Base-by-base conservation (phyloP, 2,797 vertebrate species). In the Glossophaga mutica region DNA sequence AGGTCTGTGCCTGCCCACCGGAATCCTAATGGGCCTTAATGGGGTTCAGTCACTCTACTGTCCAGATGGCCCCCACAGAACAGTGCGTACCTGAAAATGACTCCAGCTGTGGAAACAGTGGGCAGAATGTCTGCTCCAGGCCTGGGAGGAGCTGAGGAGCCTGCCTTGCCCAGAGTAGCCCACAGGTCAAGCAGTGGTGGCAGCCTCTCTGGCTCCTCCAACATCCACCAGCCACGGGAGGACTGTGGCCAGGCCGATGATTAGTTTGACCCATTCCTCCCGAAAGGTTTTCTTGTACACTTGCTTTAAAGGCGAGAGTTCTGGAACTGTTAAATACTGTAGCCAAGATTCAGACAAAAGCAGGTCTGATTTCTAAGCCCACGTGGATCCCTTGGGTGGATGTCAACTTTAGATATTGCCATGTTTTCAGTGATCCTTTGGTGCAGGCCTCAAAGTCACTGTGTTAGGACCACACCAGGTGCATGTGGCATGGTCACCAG, bases 191-290 rank as follows among this genome's bases (percentile, higher is more conserved):
- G 42, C 4, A 2, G 59, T 2, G 24, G 6, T 37, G 32, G 42
- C 9, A 9, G 70, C 62, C 37, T 46, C 70, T 87, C 77, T 57
- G 74, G 99, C 99, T 99, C 99, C 99, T 99, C 99, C 19, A 24
- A 8, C 0, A 99, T 99, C 99, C 99, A 97, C 99, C 99, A 70
- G 99, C 99, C 99, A 99, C 99, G n/a, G 99, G 99, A 91, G 99
- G 98, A 71, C 48, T 98, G 44, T 99, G 99, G 22, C 99, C 97
- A 9, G 78, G 98, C 91, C 98, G 98, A 2, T 99, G 98, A 96
- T 98, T 98, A 98, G 99, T 99, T 96, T 98, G 98, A 88, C 99
- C 99, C 98, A 99, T 99, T 87, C 98, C 98, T 55, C 99, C 98
- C 2, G 11, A 34, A 52, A 82, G 0, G 0, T 55, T 59, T 88